These are phyloP conservation scores for Acanthurus leucopareius DNA, from an alignment of 2,797 vertebrate genomes.

Conservation along the genomic window DNA sequence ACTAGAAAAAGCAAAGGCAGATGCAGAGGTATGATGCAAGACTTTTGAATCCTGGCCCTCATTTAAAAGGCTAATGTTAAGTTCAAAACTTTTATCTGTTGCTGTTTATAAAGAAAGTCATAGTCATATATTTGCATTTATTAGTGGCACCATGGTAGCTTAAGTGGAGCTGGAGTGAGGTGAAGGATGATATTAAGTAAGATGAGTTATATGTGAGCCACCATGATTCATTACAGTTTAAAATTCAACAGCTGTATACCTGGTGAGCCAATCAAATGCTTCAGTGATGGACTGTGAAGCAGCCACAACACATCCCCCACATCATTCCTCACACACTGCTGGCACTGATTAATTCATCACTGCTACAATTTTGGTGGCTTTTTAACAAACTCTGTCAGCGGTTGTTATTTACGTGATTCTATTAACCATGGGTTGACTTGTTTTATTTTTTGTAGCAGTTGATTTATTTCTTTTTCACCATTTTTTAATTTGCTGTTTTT, in stretches of 20 bases:
- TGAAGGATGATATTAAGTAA: slow-evolving; percentile 44
- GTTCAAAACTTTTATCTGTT: slow-evolving; percentile 24
- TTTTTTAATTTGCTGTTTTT: too few relatives aligned
- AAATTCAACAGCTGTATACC: slow-evolving; percentile 43
- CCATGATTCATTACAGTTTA: slow-evolving; percentile 46
- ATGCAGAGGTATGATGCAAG: neutral
- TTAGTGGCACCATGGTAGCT: slow-evolving; percentile 34
- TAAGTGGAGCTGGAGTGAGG: slow-evolving; percentile 37
- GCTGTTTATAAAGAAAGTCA: slow-evolving; percentile 19
- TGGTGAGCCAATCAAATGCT: slow-evolving; percentile 26
- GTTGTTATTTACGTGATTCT: neutral
- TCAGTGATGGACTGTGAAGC: slow-evolving; percentile 26
- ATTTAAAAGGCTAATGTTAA: slow-evolving; percentile 31
- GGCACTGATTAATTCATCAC: slow-evolving; percentile 25
- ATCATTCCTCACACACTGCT: slow-evolving; percentile 7
- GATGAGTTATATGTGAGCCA: slow-evolving; percentile 39
- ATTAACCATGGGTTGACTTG: neutral
- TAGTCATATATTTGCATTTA: slow-evolving; percentile 47
- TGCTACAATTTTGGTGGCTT: neutral
- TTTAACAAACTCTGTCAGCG: neutral
- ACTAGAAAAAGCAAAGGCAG: neutral
- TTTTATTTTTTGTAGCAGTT: neutral
- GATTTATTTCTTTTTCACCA: too few relatives aligned
- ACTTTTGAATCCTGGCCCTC: neutral
- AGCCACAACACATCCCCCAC: slow-evolving; percentile 3